A percentile compares a stretch with the other conserved stretches of the same genome.
These are phyloP conservation scores for Pelecanoides urinatrix DNA, from an alignment of 2,113 vertebrate genomes.

Conservation along the genomic window DNA sequence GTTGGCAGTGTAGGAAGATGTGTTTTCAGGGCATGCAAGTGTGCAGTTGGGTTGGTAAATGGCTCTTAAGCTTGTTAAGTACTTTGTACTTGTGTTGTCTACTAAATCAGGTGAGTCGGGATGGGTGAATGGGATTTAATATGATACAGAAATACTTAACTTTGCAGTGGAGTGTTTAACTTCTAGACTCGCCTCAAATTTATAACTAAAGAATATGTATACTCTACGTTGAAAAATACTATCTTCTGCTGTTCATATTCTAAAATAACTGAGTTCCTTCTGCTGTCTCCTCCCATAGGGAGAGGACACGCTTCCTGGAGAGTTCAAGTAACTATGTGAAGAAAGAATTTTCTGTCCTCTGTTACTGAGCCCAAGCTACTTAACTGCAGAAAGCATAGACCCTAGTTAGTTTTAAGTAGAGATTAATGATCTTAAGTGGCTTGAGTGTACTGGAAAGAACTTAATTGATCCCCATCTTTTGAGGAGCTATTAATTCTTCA, in stretches of 20 bases:
- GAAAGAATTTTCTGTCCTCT: background rate
- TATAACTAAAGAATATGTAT: background rate
- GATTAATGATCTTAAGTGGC: background rate
- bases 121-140: background rate
- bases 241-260: background rate
- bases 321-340: background rate
- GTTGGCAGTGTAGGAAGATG: background rate
- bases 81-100: background rate
- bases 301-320: background rate
- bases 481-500: background rate
- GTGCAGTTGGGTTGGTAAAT: background rate
- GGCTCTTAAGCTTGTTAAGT: background rate
- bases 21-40: background rate
- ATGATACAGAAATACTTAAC: background rate
- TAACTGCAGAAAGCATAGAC: background rate
- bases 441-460: background rate
- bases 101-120: background rate
- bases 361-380: background rate
- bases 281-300: background rate
- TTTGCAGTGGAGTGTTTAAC: background rate
- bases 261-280: background rate
- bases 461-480: background rate
- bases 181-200: background rate
- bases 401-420: background rate
- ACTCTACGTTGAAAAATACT: background rate